Percentiles rank a stretch among this genome's conserved stretches.
Evolutionary conservation across 2,113 vertebrate genomes (phyloP).

Genomic region (Gambusia affinis): DNA sequence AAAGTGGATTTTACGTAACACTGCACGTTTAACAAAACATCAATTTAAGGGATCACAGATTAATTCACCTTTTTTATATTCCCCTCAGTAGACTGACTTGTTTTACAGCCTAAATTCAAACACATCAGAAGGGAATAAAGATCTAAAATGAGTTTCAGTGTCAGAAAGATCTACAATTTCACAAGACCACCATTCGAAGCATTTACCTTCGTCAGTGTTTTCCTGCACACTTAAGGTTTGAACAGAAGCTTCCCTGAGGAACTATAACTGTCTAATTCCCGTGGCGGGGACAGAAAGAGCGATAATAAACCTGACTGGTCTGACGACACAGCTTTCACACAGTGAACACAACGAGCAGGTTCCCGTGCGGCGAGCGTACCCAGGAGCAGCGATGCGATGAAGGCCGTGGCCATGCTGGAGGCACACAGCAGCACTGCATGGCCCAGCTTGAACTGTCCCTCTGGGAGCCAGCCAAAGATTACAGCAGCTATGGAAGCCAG

Average conservation of each 20-base stretch:
- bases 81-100: background rate
- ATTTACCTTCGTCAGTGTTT: no score
- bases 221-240: no score
- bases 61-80: background rate
- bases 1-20: no score
- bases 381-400: constrained; percentile 94
- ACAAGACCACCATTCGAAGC: background rate
- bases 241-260: background rate
- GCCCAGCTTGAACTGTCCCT: constrained; percentile 90
- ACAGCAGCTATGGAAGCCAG: constrained; percentile 95
- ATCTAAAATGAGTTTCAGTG: background rate
- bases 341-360: background rate
- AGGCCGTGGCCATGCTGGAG: constrained; percentile 96
- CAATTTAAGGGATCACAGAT: background rate
- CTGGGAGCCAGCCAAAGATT: constrained; percentile 97
- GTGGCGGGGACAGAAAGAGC: background rate
- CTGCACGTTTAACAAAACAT: no score
- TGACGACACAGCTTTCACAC: constrained; percentile 1
- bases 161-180: background rate
- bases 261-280: no score
- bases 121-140: background rate
- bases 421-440: constrained; percentile 95
- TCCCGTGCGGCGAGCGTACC: constrained; percentile 77
- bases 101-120: background rate
- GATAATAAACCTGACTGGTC: background rate